phyloP scores from a whole-genome alignment of 2,888 invertebrate genomes.

The Oxyteleia sp. region DNA sequence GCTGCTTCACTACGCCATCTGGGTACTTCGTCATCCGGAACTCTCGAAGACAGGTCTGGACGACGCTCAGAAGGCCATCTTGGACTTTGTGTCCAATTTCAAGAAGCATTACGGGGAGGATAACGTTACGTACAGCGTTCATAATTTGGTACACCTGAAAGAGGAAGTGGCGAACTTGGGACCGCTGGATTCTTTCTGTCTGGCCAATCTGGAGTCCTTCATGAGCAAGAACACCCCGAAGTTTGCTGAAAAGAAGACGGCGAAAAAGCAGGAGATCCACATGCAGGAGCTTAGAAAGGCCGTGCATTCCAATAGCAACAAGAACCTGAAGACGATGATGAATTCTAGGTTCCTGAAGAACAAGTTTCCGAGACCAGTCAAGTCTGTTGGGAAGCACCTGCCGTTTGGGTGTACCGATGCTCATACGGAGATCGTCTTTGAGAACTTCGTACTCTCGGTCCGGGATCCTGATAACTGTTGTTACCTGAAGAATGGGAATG shows the following conservation, averaged over 20 bases:
- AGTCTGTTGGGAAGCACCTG: slow-evolving; percentile 10
- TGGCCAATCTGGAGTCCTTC: background rate
- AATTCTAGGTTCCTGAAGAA: background rate
- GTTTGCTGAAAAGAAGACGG: background rate
- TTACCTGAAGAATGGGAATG: slow-evolving; percentile 27
- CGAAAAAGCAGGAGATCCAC: no score
- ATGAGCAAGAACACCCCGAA: background rate
- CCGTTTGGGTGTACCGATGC: slow-evolving; percentile 30
- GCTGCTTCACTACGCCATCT: slow-evolving; percentile 29
- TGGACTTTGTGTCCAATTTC: slow-evolving; percentile 17
- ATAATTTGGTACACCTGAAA: slow-evolving; percentile 28
- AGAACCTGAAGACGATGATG: background rate
- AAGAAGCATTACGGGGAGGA: slow-evolving; percentile 16
- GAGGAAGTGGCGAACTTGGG: slow-evolving; percentile 28
- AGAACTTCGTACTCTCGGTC: slow-evolving; percentile 5
- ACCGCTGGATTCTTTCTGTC: slow-evolving; percentile 23
- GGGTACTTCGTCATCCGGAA: slow-evolving; percentile 26
- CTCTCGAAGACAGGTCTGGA: background rate
- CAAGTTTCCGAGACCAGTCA: slow-evolving; percentile 7
- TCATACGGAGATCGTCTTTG: background rate
- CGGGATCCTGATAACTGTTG: slow-evolving; percentile 21
- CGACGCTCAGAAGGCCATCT: slow-evolving; percentile 9
- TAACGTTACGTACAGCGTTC: slow-evolving; percentile 41
- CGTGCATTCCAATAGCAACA: no score
- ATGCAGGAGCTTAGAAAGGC: no score